A percentile compares a stretch with the other conserved stretches of the same genome.
phyloP scores from a whole-genome alignment of 2,888 invertebrate species.

The Ctenicera cuprea region DNA sequence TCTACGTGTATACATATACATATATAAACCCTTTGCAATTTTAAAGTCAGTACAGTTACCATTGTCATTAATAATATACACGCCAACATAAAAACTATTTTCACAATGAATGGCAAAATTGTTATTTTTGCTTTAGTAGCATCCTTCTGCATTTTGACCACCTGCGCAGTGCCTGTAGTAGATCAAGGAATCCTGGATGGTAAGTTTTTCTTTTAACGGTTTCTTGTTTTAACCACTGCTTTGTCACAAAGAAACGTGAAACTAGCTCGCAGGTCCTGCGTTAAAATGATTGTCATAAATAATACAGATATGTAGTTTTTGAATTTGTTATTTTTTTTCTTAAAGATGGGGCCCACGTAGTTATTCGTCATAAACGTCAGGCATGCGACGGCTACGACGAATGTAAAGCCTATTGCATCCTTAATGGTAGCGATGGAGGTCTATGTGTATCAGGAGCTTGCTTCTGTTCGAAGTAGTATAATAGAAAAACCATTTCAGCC shows the following conservation, averaged over 20 bases:
- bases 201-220: background rate
- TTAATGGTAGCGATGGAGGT: background rate
- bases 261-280: too few relatives aligned
- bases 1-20: too few relatives aligned
- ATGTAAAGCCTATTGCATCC: slow-evolving; percentile 11
- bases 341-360: background rate
- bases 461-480: background rate
- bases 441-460: slow-evolving; percentile 7
- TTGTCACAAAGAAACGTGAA: too few relatives aligned
- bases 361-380: background rate
- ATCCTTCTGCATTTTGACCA: background rate
- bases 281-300: too few relatives aligned
- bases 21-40: too few relatives aligned
- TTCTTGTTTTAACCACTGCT: too few relatives aligned
- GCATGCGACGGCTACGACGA: background rate
- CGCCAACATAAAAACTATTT: background rate
- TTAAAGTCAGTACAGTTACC: background rate
- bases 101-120: slow-evolving; percentile 1
- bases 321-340: too few relatives aligned
- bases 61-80: too few relatives aligned
- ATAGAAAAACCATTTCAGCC: too few relatives aligned
- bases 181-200: background rate
- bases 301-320: too few relatives aligned
- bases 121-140: slow-evolving; percentile 9
- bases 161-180: background rate